Percentiles rank a stretch among this genome's conserved stretches.
These are phyloP conservation scores for Volucella inanis DNA, from an alignment of 2,888 invertebrate species.

Conservation along the genomic window DNA sequence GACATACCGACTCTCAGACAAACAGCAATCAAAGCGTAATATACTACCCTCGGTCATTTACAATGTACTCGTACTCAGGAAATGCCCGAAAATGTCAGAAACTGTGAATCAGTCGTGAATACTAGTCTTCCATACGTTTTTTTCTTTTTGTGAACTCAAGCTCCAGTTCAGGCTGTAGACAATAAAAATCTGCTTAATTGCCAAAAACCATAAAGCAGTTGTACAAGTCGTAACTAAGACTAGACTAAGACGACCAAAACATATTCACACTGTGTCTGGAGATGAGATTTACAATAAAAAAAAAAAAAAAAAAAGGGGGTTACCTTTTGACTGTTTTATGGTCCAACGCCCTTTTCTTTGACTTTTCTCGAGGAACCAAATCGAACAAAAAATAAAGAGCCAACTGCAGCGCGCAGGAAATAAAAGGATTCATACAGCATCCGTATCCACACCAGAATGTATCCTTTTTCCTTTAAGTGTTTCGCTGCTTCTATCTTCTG, in stretches of 20 bases:
- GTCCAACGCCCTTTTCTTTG: conserved; percentile 71
- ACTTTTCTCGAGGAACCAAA: conserved; percentile 15
- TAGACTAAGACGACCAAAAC: neutral
- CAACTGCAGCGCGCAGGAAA: conserved; percentile 62
- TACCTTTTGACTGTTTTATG: conserved; percentile 72
- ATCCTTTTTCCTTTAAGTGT: conserved; percentile 61
- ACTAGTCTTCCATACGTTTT: conserved; percentile 40
- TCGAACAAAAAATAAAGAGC: conserved; percentile 14
- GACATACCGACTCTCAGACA: too few relatives aligned
- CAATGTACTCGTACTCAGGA: too few relatives aligned
- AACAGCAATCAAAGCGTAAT: too few relatives aligned
- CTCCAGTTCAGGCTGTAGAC: conserved; percentile 7
- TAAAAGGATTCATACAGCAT: conserved; percentile 60
- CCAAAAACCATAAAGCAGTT: conserved; percentile 58
- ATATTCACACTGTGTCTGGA: neutral
- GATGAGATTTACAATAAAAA: neutral
- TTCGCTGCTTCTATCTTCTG: conserved; percentile 18
- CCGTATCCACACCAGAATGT: conserved; percentile 36
- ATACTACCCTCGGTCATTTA: too few relatives aligned
- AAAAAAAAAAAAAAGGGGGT: conserved; percentile 12
- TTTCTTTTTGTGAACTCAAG: conserved; percentile 37
- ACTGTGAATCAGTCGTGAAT: conserved; percentile 30
- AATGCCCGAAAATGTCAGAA: too few relatives aligned
- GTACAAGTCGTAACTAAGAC: conserved; percentile 33
- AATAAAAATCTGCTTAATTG: conserved; percentile 51